Conservation (phyloP, 2,888 invertebrate species). For the Lapara coniferarum region DNA sequence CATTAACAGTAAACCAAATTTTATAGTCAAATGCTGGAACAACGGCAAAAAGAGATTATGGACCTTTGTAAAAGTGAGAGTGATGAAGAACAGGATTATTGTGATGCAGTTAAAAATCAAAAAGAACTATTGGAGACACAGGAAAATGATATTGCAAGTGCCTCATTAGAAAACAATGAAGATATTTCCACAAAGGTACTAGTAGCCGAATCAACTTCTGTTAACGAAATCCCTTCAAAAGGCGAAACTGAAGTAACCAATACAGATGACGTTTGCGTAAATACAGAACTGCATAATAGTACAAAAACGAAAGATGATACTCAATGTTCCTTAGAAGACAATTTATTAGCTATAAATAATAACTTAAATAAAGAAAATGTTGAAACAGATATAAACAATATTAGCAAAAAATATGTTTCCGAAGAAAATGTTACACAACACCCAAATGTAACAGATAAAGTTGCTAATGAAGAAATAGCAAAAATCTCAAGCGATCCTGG, state of each 20-base stretch:
- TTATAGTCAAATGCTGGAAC: constrained; percentile 85
- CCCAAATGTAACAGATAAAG: not conserved
- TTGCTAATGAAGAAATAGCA: not conserved
- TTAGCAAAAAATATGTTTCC: not conserved
- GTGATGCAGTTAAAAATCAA: not conserved
- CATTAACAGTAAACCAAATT: too few species aligned
- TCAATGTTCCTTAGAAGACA: not conserved
- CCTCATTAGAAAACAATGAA: not conserved
- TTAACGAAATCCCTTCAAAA: not conserved
- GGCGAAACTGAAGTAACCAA: not conserved
- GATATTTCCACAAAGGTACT: not conserved
- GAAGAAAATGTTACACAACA: not conserved
- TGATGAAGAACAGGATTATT: constrained; percentile 36
- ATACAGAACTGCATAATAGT: not conserved
- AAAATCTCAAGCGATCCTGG: constrained; percentile 38
- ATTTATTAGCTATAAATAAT: not conserved
- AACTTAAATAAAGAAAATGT: constrained; percentile 1
- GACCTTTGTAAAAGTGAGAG: constrained; percentile 89
- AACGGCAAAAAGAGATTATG: constrained; percentile 89
- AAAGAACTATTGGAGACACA: not conserved
- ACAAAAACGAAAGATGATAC: not conserved
- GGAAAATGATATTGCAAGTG: not conserved
- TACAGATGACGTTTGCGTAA: not conserved
- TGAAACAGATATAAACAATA: not conserved
- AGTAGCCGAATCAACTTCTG: not conserved